phyloP scores from a whole-genome alignment of 2,113 vertebrate species.

The Gopherus evgoodei region DNA sequence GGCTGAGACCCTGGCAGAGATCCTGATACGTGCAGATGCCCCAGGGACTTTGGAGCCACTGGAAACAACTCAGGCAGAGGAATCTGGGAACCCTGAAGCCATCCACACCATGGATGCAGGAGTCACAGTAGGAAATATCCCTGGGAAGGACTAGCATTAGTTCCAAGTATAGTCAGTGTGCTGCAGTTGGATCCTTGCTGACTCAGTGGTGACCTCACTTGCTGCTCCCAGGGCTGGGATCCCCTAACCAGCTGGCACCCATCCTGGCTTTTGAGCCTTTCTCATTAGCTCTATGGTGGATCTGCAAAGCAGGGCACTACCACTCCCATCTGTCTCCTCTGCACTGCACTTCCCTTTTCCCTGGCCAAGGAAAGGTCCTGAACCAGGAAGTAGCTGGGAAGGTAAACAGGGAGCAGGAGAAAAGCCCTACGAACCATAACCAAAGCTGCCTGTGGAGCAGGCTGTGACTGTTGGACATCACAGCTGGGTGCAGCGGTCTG shows the following conservation, averaged over 20 bases:
- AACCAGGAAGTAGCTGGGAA: not conserved
- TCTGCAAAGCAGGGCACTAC: not conserved
- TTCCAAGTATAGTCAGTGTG: too few species aligned
- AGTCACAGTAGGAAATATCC: too few species aligned
- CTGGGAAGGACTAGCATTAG: too few species aligned
- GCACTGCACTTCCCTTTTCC: not conserved
- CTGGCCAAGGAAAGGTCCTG: not conserved
- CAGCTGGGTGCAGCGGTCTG: not conserved
- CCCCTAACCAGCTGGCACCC: too few species aligned
- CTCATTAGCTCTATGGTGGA: not conserved
- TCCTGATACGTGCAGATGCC: fast-evolving
- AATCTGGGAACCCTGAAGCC: too few species aligned
- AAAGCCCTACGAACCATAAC: not conserved
- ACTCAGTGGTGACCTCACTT: too few species aligned
- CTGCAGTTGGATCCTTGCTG: too few species aligned
- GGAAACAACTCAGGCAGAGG: too few species aligned
- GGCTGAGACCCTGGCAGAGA: too few species aligned
- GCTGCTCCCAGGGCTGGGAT: too few species aligned
- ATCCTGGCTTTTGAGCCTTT: not conserved
- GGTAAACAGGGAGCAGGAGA: not conserved
- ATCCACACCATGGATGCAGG: too few species aligned
- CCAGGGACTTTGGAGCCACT: too few species aligned
- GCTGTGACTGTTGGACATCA: not conserved
- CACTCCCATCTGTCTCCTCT: not conserved
- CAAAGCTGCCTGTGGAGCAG: not conserved